Conservation (phyloP, 1,140 invertebrate genomes). For the Pseudobourletiella spinata region DNA sequence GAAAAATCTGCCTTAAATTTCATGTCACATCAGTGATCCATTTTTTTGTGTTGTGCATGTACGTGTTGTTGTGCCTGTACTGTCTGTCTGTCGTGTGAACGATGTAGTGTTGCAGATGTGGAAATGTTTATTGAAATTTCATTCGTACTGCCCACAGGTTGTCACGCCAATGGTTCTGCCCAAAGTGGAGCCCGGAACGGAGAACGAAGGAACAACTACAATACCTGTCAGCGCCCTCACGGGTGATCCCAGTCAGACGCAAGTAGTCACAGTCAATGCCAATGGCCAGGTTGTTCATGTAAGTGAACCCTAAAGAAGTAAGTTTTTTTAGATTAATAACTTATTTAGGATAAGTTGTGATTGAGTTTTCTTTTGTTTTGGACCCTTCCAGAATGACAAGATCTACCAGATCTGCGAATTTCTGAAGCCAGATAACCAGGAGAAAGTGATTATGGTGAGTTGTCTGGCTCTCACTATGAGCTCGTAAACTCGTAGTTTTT, state of each 20-base stretch:
- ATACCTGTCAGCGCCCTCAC: slow-evolving; percentile 33
- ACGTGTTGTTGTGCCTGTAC: too few relatives aligned
- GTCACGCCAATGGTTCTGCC: slow-evolving; percentile 52
- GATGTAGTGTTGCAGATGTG: too few relatives aligned
- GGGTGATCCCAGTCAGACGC: slow-evolving; percentile 30
- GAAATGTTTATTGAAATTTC: background rate
- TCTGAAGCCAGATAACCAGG: slow-evolving; percentile 26
- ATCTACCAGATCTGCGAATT: slow-evolving; percentile 35
- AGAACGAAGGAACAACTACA: slow-evolving; percentile 43
- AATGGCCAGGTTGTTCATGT: slow-evolving; percentile 35
- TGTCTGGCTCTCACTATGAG: background rate
- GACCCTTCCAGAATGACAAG: slow-evolving; percentile 34
- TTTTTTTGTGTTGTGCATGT: too few relatives aligned
- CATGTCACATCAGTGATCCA: too few relatives aligned
- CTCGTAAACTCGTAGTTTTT: too few relatives aligned
- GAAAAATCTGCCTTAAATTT: too few relatives aligned
- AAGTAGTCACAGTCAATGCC: slow-evolving; percentile 30
- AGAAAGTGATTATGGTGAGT: slow-evolving; percentile 33
- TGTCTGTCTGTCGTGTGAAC: too few relatives aligned
- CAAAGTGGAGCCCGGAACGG: slow-evolving; percentile 53
- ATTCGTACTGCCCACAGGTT: slow-evolving; percentile 3
- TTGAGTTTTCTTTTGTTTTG: too few relatives aligned
- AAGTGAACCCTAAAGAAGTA: background rate
- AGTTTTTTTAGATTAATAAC: background rate
- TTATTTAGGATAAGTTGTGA: too few relatives aligned